These are phyloP conservation scores for Turritopsis rubra DNA, from an alignment of 30 jellyfish, hydroid and myxozoan genomes.

Conservation along the genomic window DNA sequence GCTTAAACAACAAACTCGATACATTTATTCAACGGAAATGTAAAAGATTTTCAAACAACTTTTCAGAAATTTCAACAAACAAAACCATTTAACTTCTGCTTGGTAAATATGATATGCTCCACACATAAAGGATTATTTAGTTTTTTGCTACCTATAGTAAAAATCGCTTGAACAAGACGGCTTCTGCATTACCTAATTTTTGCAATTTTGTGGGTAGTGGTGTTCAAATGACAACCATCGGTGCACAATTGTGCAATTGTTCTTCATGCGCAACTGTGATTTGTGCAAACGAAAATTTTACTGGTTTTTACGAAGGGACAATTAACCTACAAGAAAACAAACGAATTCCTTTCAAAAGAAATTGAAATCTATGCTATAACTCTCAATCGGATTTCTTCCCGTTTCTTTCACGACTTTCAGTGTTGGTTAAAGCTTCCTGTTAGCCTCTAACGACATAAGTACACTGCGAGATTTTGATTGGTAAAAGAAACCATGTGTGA, in stretches of 20 bases:
- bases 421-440: no score
- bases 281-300: not conserved
- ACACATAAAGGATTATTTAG: not conserved
- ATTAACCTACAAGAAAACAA: no score
- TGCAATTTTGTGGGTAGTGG: slow-evolving; percentile 15
- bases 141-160: not conserved
- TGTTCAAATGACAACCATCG: not conserved
- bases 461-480: no score
- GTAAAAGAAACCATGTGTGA: not conserved
- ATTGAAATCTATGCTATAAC: no score
- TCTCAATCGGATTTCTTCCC: no score
- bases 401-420: no score
- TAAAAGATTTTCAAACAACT: not conserved
- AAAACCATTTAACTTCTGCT: not conserved
- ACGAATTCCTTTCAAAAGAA: no score
- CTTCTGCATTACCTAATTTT: not conserved
- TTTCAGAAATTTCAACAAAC: not conserved
- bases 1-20: not conserved
- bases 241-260: not conserved
- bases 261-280: not conserved
- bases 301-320: not conserved
- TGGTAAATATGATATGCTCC: no score
- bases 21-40: not conserved
- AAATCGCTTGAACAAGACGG: not conserved
- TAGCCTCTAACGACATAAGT: no score